Percentiles rank a stretch among this genome's conserved stretches.
Evolutionary conservation across 2,113 vertebrate genomes (phyloP).

Genomic region (Microtus montanus): DNA sequence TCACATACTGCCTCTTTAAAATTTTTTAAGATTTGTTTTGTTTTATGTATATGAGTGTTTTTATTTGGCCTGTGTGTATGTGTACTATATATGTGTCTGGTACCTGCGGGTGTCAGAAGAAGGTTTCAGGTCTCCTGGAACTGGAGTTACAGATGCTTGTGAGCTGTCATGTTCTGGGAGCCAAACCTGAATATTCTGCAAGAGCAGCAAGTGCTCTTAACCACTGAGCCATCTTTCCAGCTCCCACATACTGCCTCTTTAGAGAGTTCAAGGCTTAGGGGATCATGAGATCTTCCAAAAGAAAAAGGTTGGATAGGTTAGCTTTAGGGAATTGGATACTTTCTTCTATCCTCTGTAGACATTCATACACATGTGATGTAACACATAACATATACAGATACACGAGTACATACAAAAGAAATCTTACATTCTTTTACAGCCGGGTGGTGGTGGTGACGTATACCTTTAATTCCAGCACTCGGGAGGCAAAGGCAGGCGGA

Average conservation of each 20-base stretch:
- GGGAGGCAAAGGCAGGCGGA: too few relatives aligned
- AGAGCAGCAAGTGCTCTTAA: not conserved
- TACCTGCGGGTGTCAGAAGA: not conserved
- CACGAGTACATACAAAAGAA: not conserved
- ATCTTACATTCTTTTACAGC: not conserved
- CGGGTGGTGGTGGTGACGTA: too few relatives aligned
- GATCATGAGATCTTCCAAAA: constrained; percentile 29
- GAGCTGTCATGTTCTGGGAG: not conserved
- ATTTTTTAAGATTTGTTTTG: not conserved
- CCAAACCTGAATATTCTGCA: not conserved
- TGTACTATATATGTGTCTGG: not conserved
- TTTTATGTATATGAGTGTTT: not conserved
- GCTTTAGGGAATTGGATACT: not conserved
- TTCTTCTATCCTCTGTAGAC: not conserved
- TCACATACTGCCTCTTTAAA: not conserved
- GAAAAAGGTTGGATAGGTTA: not conserved
- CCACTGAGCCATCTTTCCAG: constrained; percentile 2
- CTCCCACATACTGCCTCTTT: not conserved
- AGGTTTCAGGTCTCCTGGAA: not conserved
- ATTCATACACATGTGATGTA: not conserved
- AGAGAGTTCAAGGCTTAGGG: constrained; percentile 27
- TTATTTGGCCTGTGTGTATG: not conserved
- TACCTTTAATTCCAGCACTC: too few relatives aligned
- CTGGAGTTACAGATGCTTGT: not conserved
- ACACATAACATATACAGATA: not conserved